Conservation (phyloP, 2,113 vertebrate genomes). For the Catharus minimus region DNA sequence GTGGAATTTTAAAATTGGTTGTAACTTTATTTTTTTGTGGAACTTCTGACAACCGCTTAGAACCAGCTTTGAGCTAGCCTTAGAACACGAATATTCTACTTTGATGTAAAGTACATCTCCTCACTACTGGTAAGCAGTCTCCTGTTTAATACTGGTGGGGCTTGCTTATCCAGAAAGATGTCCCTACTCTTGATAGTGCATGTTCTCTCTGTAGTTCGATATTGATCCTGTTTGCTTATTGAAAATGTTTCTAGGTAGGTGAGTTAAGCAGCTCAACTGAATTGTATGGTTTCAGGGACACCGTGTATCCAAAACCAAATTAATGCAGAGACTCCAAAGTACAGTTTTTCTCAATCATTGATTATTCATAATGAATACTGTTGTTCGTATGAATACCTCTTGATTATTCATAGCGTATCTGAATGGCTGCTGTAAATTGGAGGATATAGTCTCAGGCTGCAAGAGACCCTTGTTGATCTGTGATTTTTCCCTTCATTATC, state of each 20-base stretch:
- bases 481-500: not conserved
- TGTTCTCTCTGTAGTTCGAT: fast-evolving
- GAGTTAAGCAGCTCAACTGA: not conserved
- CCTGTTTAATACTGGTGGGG: not conserved
- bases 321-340: not conserved
- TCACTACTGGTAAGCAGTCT: not conserved
- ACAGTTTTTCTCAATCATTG: not conserved
- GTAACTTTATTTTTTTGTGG: not conserved
- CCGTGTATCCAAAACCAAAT: not conserved
- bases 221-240: not conserved
- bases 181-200: not conserved
- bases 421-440: not conserved
- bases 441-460: not conserved
- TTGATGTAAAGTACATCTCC: not conserved
- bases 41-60: not conserved
- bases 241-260: not conserved
- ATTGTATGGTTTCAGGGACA: not conserved
- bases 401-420: not conserved
- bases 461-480: not conserved
- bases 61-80: not conserved
- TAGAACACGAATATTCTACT: not conserved
- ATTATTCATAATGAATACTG: not conserved
- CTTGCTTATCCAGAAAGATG: not conserved
- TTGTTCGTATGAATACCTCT: not conserved
- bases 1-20: not conserved